Conservation (phyloP, 2,888 invertebrate species). For the Macrophya annulata region DNA sequence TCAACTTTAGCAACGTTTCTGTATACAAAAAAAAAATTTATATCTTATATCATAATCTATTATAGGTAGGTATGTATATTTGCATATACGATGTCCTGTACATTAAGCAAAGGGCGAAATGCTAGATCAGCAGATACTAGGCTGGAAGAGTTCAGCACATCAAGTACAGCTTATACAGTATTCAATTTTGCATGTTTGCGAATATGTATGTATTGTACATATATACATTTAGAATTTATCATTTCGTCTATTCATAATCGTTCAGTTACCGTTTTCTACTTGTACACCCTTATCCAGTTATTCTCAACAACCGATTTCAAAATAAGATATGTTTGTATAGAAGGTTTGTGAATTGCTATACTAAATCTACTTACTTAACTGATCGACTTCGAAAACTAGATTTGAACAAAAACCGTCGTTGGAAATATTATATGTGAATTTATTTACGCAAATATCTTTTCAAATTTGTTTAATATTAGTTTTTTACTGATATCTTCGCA, state of each 20-base stretch:
- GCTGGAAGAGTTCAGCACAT: not conserved
- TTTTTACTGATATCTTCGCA: not conserved
- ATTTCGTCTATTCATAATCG: not conserved
- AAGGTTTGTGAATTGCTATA: not conserved
- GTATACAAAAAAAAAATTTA: not conserved
- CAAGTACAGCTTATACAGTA: not conserved
- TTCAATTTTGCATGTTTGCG: slow-evolving; percentile 79
- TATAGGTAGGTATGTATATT: not conserved
- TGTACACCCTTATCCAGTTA: not conserved
- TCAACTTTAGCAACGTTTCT: not conserved
- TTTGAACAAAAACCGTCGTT: not conserved
- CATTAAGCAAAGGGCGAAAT: not conserved
- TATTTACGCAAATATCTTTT: no score
- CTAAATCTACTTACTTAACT: not conserved
- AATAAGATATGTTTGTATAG: not conserved
- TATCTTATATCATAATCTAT: not conserved
- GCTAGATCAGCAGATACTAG: not conserved
- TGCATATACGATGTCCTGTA: not conserved
- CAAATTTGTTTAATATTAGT: not conserved
- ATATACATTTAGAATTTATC: not conserved
- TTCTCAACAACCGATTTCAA: not conserved
- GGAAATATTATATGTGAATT: no score
- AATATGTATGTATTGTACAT: slow-evolving; percentile 67
- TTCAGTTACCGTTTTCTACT: not conserved
- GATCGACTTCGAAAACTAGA: not conserved